These are phyloP conservation scores for Sinella curviseta DNA, from an alignment of 1,140 invertebrate species.

Conservation along the genomic window DNA sequence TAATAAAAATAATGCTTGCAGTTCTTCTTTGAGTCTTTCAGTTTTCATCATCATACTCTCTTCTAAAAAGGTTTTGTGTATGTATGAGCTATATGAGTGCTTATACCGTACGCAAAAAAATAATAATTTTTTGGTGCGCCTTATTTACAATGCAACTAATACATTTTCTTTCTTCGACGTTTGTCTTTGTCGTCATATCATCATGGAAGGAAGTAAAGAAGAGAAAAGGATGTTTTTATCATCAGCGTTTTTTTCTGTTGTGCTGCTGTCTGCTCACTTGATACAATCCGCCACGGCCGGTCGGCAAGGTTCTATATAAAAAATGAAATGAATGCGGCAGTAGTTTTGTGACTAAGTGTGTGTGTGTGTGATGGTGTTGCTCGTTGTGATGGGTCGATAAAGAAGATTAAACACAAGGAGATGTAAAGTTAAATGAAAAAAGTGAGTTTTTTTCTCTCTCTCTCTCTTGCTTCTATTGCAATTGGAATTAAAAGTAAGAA, in stretches of 20 bases:
- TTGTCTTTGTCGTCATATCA: neutral
- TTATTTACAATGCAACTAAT: conserved; percentile 18
- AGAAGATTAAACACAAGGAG: conserved; percentile 14
- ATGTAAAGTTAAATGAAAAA: neutral
- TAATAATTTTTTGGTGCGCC: neutral
- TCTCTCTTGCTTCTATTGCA: no score
- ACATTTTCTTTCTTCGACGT: neutral
- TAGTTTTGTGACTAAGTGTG: neutral
- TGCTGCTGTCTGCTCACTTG: neutral
- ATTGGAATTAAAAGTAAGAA: conserved; percentile 1
- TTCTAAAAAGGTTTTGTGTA: neutral
- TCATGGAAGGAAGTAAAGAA: neutral
- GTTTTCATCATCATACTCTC: no score
- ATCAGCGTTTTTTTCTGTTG: neutral
- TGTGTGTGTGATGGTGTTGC: neutral
- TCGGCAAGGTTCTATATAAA: neutral
- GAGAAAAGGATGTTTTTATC: neutral
- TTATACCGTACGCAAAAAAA: no score
- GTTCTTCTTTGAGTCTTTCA: no score
- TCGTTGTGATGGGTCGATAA: conserved; percentile 21
- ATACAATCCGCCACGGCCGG: conserved; percentile 23
- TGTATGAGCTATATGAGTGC: no score
- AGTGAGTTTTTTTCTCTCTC: no score
- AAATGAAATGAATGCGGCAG: neutral
- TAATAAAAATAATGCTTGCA: no score